Conservation (phyloP, 92 coral and sea anemone species). For the Epizoanthus ramosus region DNA sequence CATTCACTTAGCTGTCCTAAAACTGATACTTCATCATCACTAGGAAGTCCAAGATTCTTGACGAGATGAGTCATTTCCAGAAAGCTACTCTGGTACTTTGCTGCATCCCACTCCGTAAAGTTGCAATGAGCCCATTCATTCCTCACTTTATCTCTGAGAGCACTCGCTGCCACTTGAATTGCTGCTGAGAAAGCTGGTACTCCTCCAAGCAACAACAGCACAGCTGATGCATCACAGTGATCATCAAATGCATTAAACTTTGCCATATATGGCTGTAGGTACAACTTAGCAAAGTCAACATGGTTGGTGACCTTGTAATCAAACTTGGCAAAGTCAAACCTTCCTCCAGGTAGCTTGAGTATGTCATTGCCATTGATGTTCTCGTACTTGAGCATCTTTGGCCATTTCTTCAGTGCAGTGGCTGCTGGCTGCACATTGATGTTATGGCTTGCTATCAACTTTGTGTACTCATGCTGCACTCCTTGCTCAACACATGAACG, state of each 20-base stretch:
- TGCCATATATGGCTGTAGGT: constrained; percentile 49
- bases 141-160: constrained; percentile 47
- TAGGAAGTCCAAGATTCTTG: constrained; percentile 20
- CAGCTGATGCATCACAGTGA: constrained; percentile 64
- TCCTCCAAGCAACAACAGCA: constrained; percentile 48
- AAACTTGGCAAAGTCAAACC: constrained; percentile 45
- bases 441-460: constrained; percentile 1
- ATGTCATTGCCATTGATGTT: constrained; percentile 44
- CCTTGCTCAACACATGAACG: not conserved
- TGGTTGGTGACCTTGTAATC: constrained; percentile 45
- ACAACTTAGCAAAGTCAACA: constrained; percentile 56
- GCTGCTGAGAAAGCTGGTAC: constrained; percentile 53
- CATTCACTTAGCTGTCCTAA: constrained; percentile 39
- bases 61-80: constrained; percentile 40
- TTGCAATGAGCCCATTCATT: constrained; percentile 64
- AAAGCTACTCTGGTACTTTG: constrained; percentile 32
- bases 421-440: not conserved
- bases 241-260: constrained; percentile 59
- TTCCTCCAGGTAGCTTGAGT: not conserved
- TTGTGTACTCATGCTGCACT: not conserved
- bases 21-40: not conserved
- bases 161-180: constrained; percentile 47
- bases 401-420: not conserved
- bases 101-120: constrained; percentile 51
- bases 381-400: constrained; percentile 35